Evolutionary conservation across 2,888 invertebrate genomes (phyloP), one percentile per base, ranked within the genome.

Genomic region (Chalcosyrphus nemorum): DNA sequence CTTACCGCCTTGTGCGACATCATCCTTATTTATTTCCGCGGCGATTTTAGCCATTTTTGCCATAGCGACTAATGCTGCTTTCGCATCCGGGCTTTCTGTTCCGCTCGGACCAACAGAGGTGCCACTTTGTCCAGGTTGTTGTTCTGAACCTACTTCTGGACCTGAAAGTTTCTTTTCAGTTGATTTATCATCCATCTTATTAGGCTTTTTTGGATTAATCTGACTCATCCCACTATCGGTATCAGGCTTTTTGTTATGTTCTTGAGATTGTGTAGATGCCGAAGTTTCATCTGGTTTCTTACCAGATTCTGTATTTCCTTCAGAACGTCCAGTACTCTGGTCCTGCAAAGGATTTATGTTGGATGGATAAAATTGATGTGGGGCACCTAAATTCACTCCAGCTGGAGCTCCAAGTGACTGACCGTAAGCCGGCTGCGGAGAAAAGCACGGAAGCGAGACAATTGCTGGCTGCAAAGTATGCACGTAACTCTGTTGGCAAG

Each of bases 391-490:
- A 15, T 50, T 29, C 13, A 24, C 9, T 35, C 11, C 41, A 6
- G 17, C n/a, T 27, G 81, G 19, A 27, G 76, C 19, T 0, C 81
- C 77, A 7, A 77, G 86, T 5, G 86, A 85, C 27, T 88, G 89
- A 0, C 88, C 87, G 47, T 88, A 90, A 11, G 7, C 11, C 0
- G 41, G 17, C 5, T 27, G 35, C 13, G 68, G 6, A 4, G 81
- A 66, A 32, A 52, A 47, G 27, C 81, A 85, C 1, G 85, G 85
- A 29, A 85, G 27, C 15, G 81, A 47, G 13, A 85, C 66, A 2
- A 85, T 54, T 38, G 75, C 54, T 41, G 90, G 89, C 57, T 89
- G 90, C n/a, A 86, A 61, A 21, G 76, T 86, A 56, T 86, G 86
- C 17, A 85, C n/a, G 21, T 71, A 88, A 19, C 87, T 87, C n/a